phyloP scores from a whole-genome alignment of 2,113 vertebrate genomes.

The Gambusia affinis region DNA sequence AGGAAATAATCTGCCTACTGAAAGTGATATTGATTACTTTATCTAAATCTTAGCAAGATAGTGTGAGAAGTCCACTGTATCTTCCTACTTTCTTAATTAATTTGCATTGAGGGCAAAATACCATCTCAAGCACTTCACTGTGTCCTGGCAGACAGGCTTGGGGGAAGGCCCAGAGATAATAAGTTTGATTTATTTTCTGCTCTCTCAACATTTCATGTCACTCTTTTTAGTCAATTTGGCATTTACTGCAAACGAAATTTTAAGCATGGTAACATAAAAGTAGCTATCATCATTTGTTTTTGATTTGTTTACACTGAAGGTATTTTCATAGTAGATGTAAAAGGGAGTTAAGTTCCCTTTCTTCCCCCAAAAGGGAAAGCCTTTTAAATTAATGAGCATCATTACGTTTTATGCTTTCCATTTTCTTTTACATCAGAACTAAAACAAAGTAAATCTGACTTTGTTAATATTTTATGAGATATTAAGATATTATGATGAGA shows the following conservation, averaged over 20 bases:
- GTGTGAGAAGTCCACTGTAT: background rate
- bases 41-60: background rate
- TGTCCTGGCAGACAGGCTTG: background rate
- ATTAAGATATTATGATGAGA: too few relatives aligned
- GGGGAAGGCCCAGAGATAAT: background rate
- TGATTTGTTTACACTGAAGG: background rate
- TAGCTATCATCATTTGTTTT: background rate
- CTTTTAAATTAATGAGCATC: constrained; percentile 3
- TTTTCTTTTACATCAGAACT: constrained; percentile 1
- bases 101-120: background rate
- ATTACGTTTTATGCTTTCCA: background rate
- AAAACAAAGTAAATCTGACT: constrained; percentile 13
- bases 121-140: background rate
- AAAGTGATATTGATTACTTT: constrained; percentile 9
- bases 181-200: background rate
- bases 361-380: background rate
- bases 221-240: background rate
- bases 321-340: background rate
- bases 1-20: background rate
- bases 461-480: constrained; percentile 35
- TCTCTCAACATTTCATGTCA: background rate
- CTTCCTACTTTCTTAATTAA: background rate
- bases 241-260: background rate
- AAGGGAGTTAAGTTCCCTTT: background rate
- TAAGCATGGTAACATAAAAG: background rate